Conservation (phyloP, 2,113 vertebrate species). For the Agelaius phoeniceus region DNA sequence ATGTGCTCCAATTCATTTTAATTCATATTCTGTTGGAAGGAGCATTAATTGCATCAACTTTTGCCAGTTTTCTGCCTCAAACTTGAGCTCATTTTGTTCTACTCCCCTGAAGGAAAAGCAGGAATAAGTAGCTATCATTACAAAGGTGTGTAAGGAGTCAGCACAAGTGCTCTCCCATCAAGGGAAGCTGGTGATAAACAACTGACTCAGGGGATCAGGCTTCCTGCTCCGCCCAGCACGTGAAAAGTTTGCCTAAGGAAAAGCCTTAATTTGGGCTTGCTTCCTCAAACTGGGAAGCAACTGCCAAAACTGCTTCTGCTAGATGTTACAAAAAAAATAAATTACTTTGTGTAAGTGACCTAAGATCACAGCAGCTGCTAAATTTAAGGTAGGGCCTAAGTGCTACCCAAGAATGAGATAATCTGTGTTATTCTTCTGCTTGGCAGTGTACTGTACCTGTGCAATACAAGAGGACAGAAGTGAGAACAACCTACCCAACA, state of each 20-base stretch:
- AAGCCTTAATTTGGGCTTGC: neutral
- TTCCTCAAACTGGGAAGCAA: neutral
- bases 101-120: slow-evolving; percentile 16
- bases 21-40: neutral
- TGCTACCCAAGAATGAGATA: neutral
- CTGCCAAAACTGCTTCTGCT: neutral
- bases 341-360: neutral
- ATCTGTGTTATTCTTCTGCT: neutral
- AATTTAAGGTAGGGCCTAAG: neutral
- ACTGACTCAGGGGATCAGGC: slow-evolving; percentile 22
- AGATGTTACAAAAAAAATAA: neutral
- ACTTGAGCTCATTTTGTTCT: neutral
- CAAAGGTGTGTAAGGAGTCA: neutral
- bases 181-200: slow-evolving; percentile 1
- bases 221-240: slow-evolving; percentile 6
- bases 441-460: no score
- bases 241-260: slow-evolving; percentile 40
- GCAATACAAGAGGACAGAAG: neutral
- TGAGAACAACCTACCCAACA: neutral
- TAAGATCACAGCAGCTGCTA: neutral
- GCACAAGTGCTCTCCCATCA: neutral
- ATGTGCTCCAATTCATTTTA: slow-evolving; percentile 20
- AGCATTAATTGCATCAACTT: neutral
- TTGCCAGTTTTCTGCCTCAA: slow-evolving; percentile 32
- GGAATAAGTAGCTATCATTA: neutral